Conservation (phyloP, 2,888 invertebrate species). For the Steinernema carpocapsae region DNA sequence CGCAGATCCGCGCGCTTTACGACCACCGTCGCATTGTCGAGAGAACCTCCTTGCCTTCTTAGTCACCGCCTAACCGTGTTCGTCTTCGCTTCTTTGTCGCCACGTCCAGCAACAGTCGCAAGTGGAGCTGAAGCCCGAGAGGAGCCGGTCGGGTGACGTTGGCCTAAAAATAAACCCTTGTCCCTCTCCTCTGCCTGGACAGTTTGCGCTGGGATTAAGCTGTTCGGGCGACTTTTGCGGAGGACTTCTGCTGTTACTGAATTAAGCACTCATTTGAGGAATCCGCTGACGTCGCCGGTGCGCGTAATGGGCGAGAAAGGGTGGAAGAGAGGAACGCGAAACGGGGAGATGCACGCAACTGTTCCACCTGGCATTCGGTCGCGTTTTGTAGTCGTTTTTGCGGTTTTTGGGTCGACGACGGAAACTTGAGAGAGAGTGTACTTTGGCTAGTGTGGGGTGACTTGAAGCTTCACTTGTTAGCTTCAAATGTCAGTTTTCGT, state of each 20-base stretch:
- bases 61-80: conserved; percentile 8
- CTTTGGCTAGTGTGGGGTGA: too few species aligned
- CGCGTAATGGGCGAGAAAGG: conserved; percentile 27
- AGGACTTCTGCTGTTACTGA: conserved; percentile 3
- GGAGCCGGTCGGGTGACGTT: neutral
- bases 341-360: too few species aligned
- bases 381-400: too few species aligned
- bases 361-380: too few species aligned
- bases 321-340: conserved; percentile 4
- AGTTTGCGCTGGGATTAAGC: conserved; percentile 29
- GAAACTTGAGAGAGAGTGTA: too few species aligned
- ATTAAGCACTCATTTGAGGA: too few species aligned
- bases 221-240: conserved; percentile 29
- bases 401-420: too few species aligned
- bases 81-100: neutral
- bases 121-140: too few species aligned
- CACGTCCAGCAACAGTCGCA: neutral
- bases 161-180: conserved; percentile 23
- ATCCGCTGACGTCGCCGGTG: neutral
- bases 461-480: too few species aligned
- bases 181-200: conserved; percentile 10
- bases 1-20: conserved; percentile 30
- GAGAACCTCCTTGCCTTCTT: neutral
- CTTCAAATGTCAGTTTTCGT: too few species aligned
- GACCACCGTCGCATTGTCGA: neutral